These are phyloP conservation scores for Acanthacorydalis orientalis DNA, from an alignment of 2,888 invertebrate species.

Conservation along the genomic window DNA sequence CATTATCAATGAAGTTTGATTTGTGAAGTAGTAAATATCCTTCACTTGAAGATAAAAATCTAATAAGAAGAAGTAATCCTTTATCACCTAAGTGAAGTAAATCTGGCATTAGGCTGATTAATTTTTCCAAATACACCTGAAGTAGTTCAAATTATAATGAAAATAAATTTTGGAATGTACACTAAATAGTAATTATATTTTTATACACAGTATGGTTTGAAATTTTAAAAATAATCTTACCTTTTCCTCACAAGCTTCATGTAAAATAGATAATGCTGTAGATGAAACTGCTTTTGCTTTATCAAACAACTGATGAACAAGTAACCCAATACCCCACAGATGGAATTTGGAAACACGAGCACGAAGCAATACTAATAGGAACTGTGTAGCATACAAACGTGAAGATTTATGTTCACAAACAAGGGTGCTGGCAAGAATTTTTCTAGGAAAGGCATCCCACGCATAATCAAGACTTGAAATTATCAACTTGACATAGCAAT, in stretches of 20 bases:
- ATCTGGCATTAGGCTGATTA: slow-evolving; percentile 56
- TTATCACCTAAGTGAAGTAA: slow-evolving; percentile 56
- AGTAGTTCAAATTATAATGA: slow-evolving; percentile 9
- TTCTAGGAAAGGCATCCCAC: slow-evolving; percentile 51
- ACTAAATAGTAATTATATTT: neutral
- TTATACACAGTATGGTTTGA: neutral
- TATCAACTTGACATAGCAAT: slow-evolving; percentile 85
- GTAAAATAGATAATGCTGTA: slow-evolving; percentile 65
- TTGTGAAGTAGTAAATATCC: slow-evolving; percentile 47
- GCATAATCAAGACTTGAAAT: slow-evolving; percentile 84
- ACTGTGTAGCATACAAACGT: slow-evolving; percentile 80
- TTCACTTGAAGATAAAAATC: slow-evolving; percentile 54
- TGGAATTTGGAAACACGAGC: slow-evolving; percentile 57
- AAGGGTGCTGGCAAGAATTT: slow-evolving; percentile 41
- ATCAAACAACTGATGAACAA: slow-evolving; percentile 76
- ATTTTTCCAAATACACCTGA: slow-evolving; percentile 54
- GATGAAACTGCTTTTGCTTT: slow-evolving; percentile 61
- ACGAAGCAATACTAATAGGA: slow-evolving; percentile 71
- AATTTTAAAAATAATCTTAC: slow-evolving; percentile 29
- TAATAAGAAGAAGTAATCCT: slow-evolving; percentile 57
- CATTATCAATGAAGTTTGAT: slow-evolving; percentile 47
- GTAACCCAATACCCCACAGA: slow-evolving; percentile 72
- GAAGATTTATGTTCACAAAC: slow-evolving; percentile 39
- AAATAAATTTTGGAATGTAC: neutral
- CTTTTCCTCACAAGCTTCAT: slow-evolving; percentile 85